These are phyloP conservation scores for Perca fluviatilis DNA, from an alignment of 2,113 vertebrate species.

Conservation along the genomic window DNA sequence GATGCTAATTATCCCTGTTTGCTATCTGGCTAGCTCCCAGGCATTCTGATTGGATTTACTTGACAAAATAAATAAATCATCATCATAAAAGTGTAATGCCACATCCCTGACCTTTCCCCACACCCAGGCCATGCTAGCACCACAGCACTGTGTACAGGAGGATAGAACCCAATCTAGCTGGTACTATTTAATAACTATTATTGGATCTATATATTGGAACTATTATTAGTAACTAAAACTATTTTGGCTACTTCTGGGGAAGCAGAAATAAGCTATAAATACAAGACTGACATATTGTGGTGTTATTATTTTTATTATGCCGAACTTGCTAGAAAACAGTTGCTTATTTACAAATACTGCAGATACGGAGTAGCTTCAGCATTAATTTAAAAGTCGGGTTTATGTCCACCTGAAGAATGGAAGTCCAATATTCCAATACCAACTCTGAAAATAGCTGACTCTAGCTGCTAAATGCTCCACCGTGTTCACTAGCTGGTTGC, in stretches of 20 bases:
- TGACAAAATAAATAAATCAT: conserved; percentile 88
- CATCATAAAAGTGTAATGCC: conserved; percentile 85
- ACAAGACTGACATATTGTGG: background rate
- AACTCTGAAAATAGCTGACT: background rate
- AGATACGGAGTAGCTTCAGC: background rate
- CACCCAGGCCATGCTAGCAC: conserved; percentile 60
- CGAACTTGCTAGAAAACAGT: background rate
- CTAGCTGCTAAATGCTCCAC: too few species aligned
- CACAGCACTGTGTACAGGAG: background rate
- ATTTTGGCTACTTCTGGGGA: background rate
- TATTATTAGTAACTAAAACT: too few species aligned
- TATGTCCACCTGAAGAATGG: background rate
- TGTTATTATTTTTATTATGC: background rate
- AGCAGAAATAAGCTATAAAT: conserved; percentile 4
- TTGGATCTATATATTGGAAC: too few species aligned
- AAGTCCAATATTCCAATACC: background rate
- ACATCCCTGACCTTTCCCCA: conserved; percentile 77
- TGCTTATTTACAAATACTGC: background rate
- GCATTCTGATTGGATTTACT: conserved; percentile 85
- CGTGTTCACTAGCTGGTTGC: too few species aligned
- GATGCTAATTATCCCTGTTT: conserved; percentile 86
- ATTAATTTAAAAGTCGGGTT: background rate
- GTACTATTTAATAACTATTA: background rate
- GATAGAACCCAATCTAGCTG: background rate
- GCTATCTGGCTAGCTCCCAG: conserved; percentile 76